These are phyloP conservation scores for Drosophila hawaiiensis DNA, from an alignment of 2,888 invertebrate species.

Conservation along the genomic window DNA sequence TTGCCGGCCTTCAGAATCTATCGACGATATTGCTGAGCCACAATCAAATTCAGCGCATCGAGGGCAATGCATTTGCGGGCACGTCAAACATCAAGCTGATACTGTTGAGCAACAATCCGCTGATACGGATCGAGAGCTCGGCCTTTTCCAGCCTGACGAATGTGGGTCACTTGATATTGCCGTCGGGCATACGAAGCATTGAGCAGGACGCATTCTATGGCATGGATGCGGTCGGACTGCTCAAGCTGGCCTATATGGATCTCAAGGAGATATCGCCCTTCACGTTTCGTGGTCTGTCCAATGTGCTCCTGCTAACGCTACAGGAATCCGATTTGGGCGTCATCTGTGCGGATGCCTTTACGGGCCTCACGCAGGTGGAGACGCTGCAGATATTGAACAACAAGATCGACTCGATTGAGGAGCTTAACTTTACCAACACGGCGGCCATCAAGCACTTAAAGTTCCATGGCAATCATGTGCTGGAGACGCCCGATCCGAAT, in stretches of 20 bases:
- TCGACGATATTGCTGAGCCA: conserved; percentile 89
- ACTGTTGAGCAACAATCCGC: conserved; percentile 93
- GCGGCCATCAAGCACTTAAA: conserved; percentile 90
- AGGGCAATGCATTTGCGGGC: conserved; percentile 93
- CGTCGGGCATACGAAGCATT: conserved; percentile 91
- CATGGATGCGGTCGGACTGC: conserved; percentile 91
- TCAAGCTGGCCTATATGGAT: conserved; percentile 94
- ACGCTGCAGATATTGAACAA: conserved; percentile 92
- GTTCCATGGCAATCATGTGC: conserved; percentile 93
- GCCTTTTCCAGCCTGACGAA: conserved; percentile 94
- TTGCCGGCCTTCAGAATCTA: conserved; percentile 93
- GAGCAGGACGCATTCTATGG: conserved; percentile 93
- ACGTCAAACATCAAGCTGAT: conserved; percentile 93
- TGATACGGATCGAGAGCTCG: conserved; percentile 91
- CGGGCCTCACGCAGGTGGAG: conserved; percentile 90
- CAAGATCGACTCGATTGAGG: conserved; percentile 93
- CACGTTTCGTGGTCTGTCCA: conserved; percentile 91
- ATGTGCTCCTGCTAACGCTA: conserved; percentile 91
- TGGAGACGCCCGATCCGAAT: conserved; percentile 90
- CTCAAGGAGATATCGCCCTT: conserved; percentile 89
- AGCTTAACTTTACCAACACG: conserved; percentile 89
- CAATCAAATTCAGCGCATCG: conserved; percentile 90
- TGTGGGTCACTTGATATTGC: conserved; percentile 93
- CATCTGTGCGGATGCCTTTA: conserved; percentile 91
- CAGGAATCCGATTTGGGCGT: conserved; percentile 93